Evolutionary conservation across 2,888 invertebrate genomes (phyloP).

Genomic region (Apodemia zela): DNA sequence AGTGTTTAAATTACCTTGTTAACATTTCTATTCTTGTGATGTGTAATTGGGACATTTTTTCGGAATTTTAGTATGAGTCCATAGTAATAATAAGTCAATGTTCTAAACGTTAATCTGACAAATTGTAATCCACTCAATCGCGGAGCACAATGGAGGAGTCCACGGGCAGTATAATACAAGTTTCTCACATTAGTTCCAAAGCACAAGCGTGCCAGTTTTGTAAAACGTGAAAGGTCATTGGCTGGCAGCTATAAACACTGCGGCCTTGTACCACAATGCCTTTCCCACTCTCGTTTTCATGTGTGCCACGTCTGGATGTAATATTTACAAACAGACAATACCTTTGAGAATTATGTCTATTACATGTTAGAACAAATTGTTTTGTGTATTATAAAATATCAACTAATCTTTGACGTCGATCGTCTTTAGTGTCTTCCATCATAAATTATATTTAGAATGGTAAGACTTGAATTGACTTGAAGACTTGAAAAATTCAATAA

Average conservation of each 20-base stretch:
- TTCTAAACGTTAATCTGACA: not conserved
- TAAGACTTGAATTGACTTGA: too few species aligned
- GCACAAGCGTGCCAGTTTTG: not conserved
- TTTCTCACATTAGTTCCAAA: conserved; percentile 14
- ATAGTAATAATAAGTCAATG: too few species aligned
- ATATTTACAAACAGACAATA: conserved; percentile 12
- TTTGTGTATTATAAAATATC: not conserved
- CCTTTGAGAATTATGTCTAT: conserved; percentile 3
- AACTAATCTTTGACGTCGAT: not conserved
- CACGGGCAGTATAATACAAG: not conserved
- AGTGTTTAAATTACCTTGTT: too few species aligned
- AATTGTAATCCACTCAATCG: conserved; percentile 1
- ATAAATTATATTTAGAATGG: too few species aligned
- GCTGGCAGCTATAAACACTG: conserved; percentile 2
- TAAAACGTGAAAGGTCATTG: conserved; percentile 11
- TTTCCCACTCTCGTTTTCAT: conserved; percentile 22
- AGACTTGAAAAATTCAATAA: too few species aligned
- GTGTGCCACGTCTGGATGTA: conserved; percentile 8
- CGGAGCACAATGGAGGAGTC: not conserved
- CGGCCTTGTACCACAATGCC: conserved; percentile 20
- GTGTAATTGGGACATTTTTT: too few species aligned
- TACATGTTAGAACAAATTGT: not conserved
- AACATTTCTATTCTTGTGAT: too few species aligned
- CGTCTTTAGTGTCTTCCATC: not conserved
- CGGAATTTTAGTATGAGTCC: too few species aligned